These are phyloP conservation scores for Rhagoletis pomonella DNA, from an alignment of 1,140 invertebrate genomes.

Conservation along the genomic window DNA sequence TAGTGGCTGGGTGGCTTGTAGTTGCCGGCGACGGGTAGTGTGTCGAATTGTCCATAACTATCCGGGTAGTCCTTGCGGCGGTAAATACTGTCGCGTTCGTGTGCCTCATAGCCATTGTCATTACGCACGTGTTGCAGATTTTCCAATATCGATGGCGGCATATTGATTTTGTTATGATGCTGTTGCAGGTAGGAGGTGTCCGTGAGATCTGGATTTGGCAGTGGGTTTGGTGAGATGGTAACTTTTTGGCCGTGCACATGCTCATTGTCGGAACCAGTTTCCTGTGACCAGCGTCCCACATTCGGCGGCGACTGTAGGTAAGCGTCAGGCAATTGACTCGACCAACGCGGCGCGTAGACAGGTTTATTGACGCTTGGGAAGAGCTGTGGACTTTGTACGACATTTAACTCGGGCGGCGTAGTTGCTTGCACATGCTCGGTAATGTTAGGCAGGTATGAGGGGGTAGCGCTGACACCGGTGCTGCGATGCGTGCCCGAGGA, in stretches of 20 bases:
- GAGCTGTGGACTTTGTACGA: slow-evolving; percentile 82
- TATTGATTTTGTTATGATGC: slow-evolving; percentile 75
- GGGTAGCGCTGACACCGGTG: slow-evolving; percentile 75
- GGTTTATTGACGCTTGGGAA: slow-evolving; percentile 82
- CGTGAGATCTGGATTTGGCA: slow-evolving; percentile 83
- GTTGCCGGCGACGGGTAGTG: slow-evolving; percentile 56
- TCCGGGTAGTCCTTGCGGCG: slow-evolving; percentile 67
- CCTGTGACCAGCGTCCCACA: slow-evolving; percentile 85
- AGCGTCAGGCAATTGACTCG: slow-evolving; percentile 80
- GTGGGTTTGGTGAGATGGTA: slow-evolving; percentile 81
- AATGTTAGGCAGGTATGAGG: slow-evolving; percentile 83
- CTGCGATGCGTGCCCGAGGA: slow-evolving; percentile 76
- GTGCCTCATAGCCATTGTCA: slow-evolving; percentile 74
- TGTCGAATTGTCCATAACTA: slow-evolving; percentile 65
- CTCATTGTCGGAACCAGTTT: slow-evolving; percentile 85
- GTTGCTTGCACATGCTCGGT: slow-evolving; percentile 80
- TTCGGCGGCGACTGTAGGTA: slow-evolving; percentile 76
- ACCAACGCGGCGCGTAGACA: slow-evolving; percentile 82
- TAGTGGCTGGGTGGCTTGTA: slow-evolving; percentile 72
- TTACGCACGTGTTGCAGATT: slow-evolving; percentile 76
- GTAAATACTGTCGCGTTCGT: slow-evolving; percentile 65
- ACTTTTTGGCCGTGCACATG: slow-evolving; percentile 77
- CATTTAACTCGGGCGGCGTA: slow-evolving; percentile 79
- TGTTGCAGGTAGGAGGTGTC: slow-evolving; percentile 77
- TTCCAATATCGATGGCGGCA: slow-evolving; percentile 78